Evolutionary conservation across 1,140 invertebrate genomes (phyloP), one percentile per base, ranked within the genome.

Genomic region (Euura saliciscinereae): DNA sequence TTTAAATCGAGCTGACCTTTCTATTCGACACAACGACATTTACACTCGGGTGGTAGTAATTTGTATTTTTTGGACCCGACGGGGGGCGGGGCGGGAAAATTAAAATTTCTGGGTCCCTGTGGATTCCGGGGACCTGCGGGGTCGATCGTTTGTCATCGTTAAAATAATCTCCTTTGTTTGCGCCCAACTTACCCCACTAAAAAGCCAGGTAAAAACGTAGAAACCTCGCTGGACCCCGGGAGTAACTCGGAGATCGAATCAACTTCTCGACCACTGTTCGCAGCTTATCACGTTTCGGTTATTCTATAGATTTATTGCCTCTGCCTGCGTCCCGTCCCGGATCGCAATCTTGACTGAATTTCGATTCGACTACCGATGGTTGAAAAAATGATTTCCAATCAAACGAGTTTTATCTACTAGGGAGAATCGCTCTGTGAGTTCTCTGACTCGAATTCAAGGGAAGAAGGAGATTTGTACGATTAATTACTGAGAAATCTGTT

Each of bases 131-230:
- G 43, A 59, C 13, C 8, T 10, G 13, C 64, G 65, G 69, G 46
- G 64, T 59, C 65, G 71, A 76, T 85, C 80, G 80, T 83, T 83
- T 83, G 80, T 84, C 81, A 83, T 83, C 83, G 80, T 83, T 81
- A 78, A 81, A 80, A 80, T 81, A 81, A 83, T 83, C 78, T 76
- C 69, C 71, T 77, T 79, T 74, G 75, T 75, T 77, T 76, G 74
- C 65, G 66, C 70, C 69, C 46, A 66, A 72, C 71, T 74, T 66
- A 28, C 64, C 46, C 68, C 71, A 69, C 51, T 59, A 59, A 59
- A 59, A 59, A 59, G 51, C 8, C 51, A 59, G 51, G 51, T 59
- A 59, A 59, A 59, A 59, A 59, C 51, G 51, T 8, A n/a, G 51
- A 59, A 59, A 8, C 51, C 13, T 8, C 51, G 10, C 8, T n/a